Percentiles rank a stretch among this genome's conserved stretches.
Evolutionary conservation across 2,888 invertebrate genomes (phyloP).

Genomic region (Rhyacophila evoluta): DNA sequence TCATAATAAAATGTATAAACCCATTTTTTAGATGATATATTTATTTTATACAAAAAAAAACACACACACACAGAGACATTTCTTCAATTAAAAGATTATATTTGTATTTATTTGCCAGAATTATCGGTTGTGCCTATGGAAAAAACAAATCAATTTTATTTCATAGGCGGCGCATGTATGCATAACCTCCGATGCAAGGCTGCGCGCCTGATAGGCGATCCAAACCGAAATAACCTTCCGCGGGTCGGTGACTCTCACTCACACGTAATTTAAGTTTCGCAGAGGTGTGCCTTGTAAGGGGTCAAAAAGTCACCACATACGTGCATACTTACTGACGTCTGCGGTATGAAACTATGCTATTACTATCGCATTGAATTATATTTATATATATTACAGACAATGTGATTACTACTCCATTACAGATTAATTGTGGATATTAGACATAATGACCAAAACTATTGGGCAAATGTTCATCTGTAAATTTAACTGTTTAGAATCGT

Average conservation of each 20-base stretch:
- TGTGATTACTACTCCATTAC: no score
- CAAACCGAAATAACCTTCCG: constrained; percentile 18
- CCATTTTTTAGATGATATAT: no score
- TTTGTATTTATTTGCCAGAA: background rate
- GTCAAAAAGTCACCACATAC: background rate
- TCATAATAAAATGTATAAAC: no score
- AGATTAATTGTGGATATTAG: no score
- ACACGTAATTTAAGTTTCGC: background rate
- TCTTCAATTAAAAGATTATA: no score
- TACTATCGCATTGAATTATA: no score
- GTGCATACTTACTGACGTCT: background rate
- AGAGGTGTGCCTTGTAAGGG: background rate
- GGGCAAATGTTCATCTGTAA: no score
- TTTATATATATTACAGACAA: no score
- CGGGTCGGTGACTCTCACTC: background rate
- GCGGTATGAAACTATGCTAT: background rate
- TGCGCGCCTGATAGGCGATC: background rate
- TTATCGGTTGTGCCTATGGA: background rate
- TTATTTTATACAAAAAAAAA: no score
- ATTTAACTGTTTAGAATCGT: no score
- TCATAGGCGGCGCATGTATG: background rate
- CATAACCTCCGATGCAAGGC: background rate
- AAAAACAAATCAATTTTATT: background rate
- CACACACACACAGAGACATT: no score
- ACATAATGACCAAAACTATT: no score